Evolutionary conservation across 2,888 invertebrate species (phyloP).

Genomic region (Napeogenes inachia): DNA sequence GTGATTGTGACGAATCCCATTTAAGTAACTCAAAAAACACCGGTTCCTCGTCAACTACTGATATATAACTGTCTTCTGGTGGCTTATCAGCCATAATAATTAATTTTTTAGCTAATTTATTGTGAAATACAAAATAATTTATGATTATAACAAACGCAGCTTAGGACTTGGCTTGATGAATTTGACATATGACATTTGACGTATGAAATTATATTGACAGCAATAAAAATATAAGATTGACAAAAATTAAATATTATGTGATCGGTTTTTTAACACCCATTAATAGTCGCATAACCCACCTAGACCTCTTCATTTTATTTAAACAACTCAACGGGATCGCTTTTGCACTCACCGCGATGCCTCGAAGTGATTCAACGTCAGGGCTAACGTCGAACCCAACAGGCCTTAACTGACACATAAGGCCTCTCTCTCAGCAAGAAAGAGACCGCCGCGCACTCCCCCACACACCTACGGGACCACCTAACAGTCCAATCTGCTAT

Average conservation of each 20-base stretch:
- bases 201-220: constrained; percentile 22
- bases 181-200: constrained; percentile 30
- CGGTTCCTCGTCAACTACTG: constrained; percentile 69
- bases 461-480: too few species aligned
- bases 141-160: constrained; percentile 44
- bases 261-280: too few species aligned
- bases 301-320: too few species aligned
- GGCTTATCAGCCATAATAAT: constrained; percentile 67
- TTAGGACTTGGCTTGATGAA: constrained; percentile 36
- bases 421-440: too few species aligned
- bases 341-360: too few species aligned
- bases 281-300: too few species aligned
- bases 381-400: too few species aligned
- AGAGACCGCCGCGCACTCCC: too few species aligned
- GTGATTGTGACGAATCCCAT: constrained; percentile 62
- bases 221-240: constrained; percentile 2
- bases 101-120: constrained; percentile 44
- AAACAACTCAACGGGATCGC: too few species aligned
- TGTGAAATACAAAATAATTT: constrained; percentile 30
- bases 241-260: not conserved
- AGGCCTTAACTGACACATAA: too few species aligned
- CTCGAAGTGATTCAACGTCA: too few species aligned
- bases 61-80: constrained; percentile 68
- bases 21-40: constrained; percentile 69
- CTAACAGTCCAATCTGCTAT: too few species aligned